A percentile compares a stretch with the other conserved stretches of the same genome.
phyloP scores from a whole-genome alignment of 2,797 vertebrate species.

The Cirrhinus mrigala region DNA sequence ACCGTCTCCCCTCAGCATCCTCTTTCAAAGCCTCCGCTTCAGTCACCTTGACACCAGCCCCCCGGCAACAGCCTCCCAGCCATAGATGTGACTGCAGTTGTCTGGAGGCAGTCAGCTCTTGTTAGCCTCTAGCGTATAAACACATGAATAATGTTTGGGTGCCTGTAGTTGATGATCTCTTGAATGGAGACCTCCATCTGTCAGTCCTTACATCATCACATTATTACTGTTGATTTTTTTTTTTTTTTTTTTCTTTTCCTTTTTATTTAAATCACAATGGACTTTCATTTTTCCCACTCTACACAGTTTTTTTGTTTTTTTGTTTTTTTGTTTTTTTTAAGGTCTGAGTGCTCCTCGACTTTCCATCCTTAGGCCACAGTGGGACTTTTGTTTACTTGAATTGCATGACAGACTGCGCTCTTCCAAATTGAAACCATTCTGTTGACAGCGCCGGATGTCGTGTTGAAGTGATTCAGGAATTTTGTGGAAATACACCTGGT shows the following conservation, averaged over 20 bases:
- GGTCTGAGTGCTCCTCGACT: not conserved
- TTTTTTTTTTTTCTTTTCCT: not conserved
- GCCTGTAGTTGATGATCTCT: slow-evolving; percentile 12
- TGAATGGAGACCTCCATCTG: slow-evolving; percentile 14
- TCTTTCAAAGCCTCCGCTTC: slow-evolving; percentile 32
- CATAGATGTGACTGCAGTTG: slow-evolving; percentile 37
- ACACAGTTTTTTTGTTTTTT: no score
- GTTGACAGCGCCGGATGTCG: slow-evolving; percentile 22
- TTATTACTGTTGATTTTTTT: not conserved
- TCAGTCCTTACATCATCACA: not conserved
- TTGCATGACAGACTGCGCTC: slow-evolving; percentile 19
- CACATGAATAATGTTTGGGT: slow-evolving; percentile 19
- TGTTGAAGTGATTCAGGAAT: slow-evolving; percentile 1
- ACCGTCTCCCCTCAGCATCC: slow-evolving; percentile 26
- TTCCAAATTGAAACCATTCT: slow-evolving; percentile 28
- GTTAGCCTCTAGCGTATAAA: slow-evolving; percentile 33
- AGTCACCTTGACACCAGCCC: slow-evolving; percentile 59
- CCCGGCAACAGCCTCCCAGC: slow-evolving; percentile 21
- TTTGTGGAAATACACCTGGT: not conserved
- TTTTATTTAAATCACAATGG: no score
- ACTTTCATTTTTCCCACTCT: not conserved
- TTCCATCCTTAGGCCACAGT: not conserved
- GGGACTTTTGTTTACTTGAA: slow-evolving; percentile 4
- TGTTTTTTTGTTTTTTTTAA: no score
- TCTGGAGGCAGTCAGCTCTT: slow-evolving; percentile 45